phyloP scores from a whole-genome alignment of 64 coral and sea anemone species.

The Pachyseris speciosa region DNA sequence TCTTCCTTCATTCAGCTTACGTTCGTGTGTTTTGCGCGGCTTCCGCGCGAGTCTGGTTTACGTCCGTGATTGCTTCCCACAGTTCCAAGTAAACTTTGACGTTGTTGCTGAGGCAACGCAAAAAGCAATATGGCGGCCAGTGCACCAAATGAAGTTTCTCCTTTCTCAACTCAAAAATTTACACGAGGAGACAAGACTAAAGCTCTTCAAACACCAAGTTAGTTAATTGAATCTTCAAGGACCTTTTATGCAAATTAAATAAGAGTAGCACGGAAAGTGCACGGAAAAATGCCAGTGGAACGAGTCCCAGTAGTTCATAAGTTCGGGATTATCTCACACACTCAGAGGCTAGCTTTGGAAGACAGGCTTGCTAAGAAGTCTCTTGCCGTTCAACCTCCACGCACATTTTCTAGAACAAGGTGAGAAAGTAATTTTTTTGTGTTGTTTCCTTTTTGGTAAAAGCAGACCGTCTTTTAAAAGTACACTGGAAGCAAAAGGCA shows the following conservation, averaged over 20 bases:
- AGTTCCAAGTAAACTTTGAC: neutral
- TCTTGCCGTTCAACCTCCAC: constrained; percentile 19
- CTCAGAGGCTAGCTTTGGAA: constrained; percentile 86
- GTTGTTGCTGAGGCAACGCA: constrained; percentile 5
- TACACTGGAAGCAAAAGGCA: neutral
- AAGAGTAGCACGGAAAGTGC: neutral
- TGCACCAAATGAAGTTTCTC: neutral
- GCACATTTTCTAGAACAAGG: constrained; percentile 75
- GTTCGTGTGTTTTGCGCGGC: neutral
- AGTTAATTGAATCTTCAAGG: neutral
- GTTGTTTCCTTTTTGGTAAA: no score
- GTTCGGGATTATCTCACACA: constrained; percentile 98
- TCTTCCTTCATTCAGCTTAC: no score
- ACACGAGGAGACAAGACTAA: neutral
- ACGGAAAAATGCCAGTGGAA: constrained; percentile 93
- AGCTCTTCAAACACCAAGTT: neutral
- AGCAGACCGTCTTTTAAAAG: no score
- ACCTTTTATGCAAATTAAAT: neutral
- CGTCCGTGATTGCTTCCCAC: neutral
- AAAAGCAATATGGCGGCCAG: constrained; percentile 5
- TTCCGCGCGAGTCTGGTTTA: neutral
- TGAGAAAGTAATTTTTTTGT: constrained; percentile 11
- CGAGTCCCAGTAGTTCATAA: constrained; percentile 91
- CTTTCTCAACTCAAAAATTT: neutral
- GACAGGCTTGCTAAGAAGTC: constrained; percentile 79